A percentile compares a stretch with the other conserved stretches of the same genome.
Evolutionary conservation across 2,113 vertebrate genomes (phyloP).

Genomic region (Gavialis gangeticus): DNA sequence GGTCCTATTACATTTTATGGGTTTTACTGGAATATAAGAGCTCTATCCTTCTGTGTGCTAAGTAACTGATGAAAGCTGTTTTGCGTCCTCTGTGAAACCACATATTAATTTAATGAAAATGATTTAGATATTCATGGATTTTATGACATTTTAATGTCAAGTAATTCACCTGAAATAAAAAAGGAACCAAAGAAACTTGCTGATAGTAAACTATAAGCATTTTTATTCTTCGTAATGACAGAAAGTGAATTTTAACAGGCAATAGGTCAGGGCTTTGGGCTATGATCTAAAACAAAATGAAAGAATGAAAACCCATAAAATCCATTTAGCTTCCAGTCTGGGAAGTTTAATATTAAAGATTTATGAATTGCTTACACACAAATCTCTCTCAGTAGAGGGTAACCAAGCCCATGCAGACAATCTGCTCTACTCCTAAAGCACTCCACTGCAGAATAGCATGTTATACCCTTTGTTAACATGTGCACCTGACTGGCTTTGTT

Average conservation of each 20-base stretch:
- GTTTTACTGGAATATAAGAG: background rate
- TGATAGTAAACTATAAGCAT: accelerated
- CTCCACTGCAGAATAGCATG: background rate
- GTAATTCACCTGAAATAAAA: background rate
- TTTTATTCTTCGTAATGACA: background rate
- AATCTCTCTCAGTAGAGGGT: background rate
- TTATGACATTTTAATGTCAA: background rate
- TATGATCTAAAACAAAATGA: background rate
- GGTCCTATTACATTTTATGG: background rate
- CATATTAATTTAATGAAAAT: background rate
- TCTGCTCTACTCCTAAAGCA: background rate
- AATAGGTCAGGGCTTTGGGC: background rate
- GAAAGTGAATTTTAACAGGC: background rate
- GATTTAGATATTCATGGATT: background rate
- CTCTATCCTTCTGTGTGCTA: background rate
- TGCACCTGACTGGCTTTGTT: background rate
- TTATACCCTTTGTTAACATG: background rate
- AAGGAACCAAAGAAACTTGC: background rate
- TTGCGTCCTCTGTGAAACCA: background rate
- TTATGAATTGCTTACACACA: background rate
- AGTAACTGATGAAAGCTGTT: background rate
- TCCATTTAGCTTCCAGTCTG: background rate
- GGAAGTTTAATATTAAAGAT: background rate
- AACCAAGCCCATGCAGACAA: background rate
- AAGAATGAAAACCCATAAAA: background rate